These are phyloP conservation scores for Diloba caeruleocephala DNA, from an alignment of 2,888 invertebrate genomes.

Conservation along the genomic window DNA sequence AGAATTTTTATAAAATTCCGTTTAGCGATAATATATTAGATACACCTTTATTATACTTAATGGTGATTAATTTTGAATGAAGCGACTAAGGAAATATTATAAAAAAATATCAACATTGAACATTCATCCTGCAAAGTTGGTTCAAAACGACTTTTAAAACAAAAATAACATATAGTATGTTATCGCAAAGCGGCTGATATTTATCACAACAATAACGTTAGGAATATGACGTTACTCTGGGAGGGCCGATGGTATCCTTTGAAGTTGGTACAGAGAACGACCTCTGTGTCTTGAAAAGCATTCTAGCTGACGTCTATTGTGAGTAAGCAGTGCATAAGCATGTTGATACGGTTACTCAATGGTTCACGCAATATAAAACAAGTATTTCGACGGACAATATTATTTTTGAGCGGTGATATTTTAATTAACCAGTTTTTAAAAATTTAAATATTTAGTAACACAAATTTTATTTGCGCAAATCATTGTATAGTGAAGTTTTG, in stretches of 20 bases:
- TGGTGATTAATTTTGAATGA: too few species aligned
- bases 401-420: too few species aligned
- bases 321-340: constrained; percentile 70
- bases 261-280: constrained; percentile 97
- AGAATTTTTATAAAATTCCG: constrained; percentile 3
- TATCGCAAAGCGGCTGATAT: constrained; percentile 14
- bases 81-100: too few species aligned
- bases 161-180: background rate
- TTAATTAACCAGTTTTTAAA: too few species aligned
- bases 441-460: too few species aligned
- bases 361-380: constrained; percentile 56
- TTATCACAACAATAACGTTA: constrained; percentile 20
- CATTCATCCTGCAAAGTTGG: too few species aligned
- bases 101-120: too few species aligned
- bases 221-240: constrained; percentile 74
- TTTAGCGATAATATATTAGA: constrained; percentile 12
- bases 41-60: too few species aligned
- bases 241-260: constrained; percentile 91
- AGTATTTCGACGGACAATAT: too few species aligned
- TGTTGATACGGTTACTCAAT: constrained; percentile 45
- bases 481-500: constrained; percentile 34
- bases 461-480: constrained; percentile 32
- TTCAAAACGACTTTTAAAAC: too few species aligned
- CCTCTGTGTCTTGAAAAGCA: constrained; percentile 97
- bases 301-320: constrained; percentile 89